These are phyloP conservation scores for Nowickia ferox DNA, from an alignment of 2,888 invertebrate genomes.

Conservation along the genomic window DNA sequence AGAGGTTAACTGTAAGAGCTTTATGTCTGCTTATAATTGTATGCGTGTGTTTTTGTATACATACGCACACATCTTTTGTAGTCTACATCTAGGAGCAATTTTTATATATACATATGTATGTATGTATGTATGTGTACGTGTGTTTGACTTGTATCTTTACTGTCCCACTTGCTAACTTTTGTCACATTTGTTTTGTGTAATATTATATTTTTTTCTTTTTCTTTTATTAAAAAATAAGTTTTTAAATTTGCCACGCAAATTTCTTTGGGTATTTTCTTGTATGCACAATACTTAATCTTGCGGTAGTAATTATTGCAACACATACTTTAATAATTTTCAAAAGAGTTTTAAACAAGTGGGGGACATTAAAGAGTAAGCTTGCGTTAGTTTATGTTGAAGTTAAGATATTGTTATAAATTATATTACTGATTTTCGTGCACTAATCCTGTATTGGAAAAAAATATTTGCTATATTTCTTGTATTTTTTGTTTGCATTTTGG, in stretches of 20 bases:
- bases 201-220: neutral
- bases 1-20: conserved; percentile 71
- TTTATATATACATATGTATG: neutral
- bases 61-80: neutral
- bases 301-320: conserved; percentile 43
- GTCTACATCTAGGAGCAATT: conserved; percentile 48
- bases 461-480: neutral
- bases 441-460: conserved; percentile 29
- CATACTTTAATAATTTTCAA: conserved; percentile 1
- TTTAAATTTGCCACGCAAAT: conserved; percentile 15
- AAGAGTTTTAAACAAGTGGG: neutral
- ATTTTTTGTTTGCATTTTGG: conserved; percentile 5
- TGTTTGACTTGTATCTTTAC: conserved; percentile 34
- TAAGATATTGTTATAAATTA: neutral
- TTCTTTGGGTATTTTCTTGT: neutral
- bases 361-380: neutral
- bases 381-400: neutral
- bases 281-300: conserved; percentile 30
- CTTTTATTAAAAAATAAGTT: neutral
- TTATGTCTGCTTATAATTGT: conserved; percentile 63
- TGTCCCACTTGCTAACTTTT: conserved; percentile 68
- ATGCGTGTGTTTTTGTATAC: neutral
- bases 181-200: conserved; percentile 32
- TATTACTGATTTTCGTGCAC: too few species aligned
- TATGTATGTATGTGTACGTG: neutral